These are phyloP conservation scores for Darevskia mixta DNA, from an alignment of 2,797 vertebrate genomes.

Conservation along the genomic window DNA sequence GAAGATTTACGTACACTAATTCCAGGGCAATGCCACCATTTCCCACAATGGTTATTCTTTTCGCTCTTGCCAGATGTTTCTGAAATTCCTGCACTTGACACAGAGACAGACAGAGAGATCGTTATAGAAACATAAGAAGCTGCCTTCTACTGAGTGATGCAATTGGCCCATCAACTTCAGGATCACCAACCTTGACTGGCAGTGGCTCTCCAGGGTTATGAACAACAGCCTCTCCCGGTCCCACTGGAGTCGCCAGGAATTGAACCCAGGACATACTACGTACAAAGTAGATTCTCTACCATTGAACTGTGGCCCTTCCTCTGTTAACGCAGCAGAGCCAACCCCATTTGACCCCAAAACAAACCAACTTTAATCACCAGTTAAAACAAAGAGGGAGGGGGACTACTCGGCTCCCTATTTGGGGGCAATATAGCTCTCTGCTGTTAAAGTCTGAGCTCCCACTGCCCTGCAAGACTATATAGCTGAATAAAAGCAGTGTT, in stretches of 20 bases:
- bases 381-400: neutral
- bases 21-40: slow-evolving; percentile 97
- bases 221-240: too few relatives aligned
- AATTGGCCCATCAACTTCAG: too few relatives aligned
- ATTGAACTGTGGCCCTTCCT: too few relatives aligned
- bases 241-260: too few relatives aligned
- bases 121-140: slow-evolving; percentile 19
- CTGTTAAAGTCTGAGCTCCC: too few relatives aligned
- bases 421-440: neutral
- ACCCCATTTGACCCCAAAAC: neutral
- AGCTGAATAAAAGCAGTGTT: too few relatives aligned
- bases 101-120: slow-evolving; percentile 42
- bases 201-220: too few relatives aligned
- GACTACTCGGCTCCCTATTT: neutral
- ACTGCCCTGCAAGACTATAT: too few relatives aligned
- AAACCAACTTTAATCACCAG: neutral
- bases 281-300: too few relatives aligned
- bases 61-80: slow-evolving; percentile 87
- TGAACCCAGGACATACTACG: too few relatives aligned
- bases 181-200: too few relatives aligned
- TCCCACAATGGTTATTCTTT: slow-evolving; percentile 90
- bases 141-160: too few relatives aligned
- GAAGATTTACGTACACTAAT: slow-evolving; percentile 87
- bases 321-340: neutral
- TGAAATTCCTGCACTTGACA: slow-evolving; percentile 87